Evolutionary conservation across 2,888 invertebrate species (phyloP), one percentile per base, ranked within the genome.

Genomic region (Nipponacmea schrenckii): DNA sequence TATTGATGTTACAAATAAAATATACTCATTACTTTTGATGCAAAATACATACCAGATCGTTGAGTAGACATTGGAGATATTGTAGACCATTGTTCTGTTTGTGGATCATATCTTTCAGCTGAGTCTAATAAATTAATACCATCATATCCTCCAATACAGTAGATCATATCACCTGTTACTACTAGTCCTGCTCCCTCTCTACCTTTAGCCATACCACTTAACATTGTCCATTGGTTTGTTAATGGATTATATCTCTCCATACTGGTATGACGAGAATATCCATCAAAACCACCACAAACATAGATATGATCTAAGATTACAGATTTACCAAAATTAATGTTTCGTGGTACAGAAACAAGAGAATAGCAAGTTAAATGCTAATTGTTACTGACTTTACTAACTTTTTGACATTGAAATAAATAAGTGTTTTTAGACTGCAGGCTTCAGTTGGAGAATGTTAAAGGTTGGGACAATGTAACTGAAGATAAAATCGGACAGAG

Each of bases 241-340:
- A 71, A 69, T 5, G 87, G 86, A 76, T 86, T 84, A 72, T 87
- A 88, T 26, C 85, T 80, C 75, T 88, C 88, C 83, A 88, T 84
- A 70, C 85, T 86, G 15, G 84, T 83, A 76, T 87, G 87, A 7
- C 88, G 80, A 17, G 83, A 81, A 65, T 84, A 83, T 15, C 88
- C 88, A 77, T 88, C 88, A 79, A 88, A 88, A 0, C 88, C 88
- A 20, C 88, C 88, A 80, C 87, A 87, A 31, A 88, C 87, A 78
- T 87, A 88, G 10, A 88, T 82, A 74, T 81, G 80, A 65, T 86
- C 88, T 88, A 79, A 74, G 74, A 26, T 39, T 8, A 5, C 39
- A 39, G 39, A 39, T 39, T 39, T 39, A 39, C 5, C 39, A 5
- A 68, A 50, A 64, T 56, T 44, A 31, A 31, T 31, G 7, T 31